phyloP scores from a whole-genome alignment of 2,888 invertebrate species.

The Heliconius erato region DNA sequence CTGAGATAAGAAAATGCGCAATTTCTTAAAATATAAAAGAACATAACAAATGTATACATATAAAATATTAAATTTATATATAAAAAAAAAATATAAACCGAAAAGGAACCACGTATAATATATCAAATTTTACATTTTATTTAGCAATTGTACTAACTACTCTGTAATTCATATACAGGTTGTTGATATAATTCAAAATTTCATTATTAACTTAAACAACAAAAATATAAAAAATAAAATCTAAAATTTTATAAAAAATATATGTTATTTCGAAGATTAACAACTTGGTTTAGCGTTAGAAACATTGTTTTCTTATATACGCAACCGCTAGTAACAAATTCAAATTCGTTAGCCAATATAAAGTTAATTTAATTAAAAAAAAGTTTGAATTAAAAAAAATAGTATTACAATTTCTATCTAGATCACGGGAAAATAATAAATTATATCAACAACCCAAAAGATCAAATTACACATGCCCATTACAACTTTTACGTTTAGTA shows the following conservation, averaged over 20 bases:
- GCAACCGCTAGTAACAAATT: neutral
- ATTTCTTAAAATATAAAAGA: neutral
- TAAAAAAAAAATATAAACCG: neutral
- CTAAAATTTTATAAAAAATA: too few species aligned
- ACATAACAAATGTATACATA: constrained; percentile 1
- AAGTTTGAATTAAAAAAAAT: too few species aligned
- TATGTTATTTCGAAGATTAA: too few species aligned
- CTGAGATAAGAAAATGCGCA: neutral
- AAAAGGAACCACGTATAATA: neutral
- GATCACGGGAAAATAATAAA: too few species aligned
- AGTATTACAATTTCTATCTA: too few species aligned
- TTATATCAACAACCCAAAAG: neutral
- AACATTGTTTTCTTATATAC: neutral
- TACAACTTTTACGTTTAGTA: constrained; percentile 56
- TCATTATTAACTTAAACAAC: too few species aligned
- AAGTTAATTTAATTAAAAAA: too few species aligned
- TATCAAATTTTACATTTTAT: neutral
- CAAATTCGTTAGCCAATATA: neutral
- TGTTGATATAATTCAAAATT: too few species aligned
- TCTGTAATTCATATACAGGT: neutral
- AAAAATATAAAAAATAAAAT: too few species aligned
- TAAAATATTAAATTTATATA: neutral
- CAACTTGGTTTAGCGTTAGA: too few species aligned
- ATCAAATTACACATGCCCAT: constrained; percentile 35
- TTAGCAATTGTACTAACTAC: neutral